A percentile compares a stretch with the other conserved stretches of the same genome.
Conservation (phyloP, 2,797 vertebrate genomes). For the Helarctos malayanus region DNA sequence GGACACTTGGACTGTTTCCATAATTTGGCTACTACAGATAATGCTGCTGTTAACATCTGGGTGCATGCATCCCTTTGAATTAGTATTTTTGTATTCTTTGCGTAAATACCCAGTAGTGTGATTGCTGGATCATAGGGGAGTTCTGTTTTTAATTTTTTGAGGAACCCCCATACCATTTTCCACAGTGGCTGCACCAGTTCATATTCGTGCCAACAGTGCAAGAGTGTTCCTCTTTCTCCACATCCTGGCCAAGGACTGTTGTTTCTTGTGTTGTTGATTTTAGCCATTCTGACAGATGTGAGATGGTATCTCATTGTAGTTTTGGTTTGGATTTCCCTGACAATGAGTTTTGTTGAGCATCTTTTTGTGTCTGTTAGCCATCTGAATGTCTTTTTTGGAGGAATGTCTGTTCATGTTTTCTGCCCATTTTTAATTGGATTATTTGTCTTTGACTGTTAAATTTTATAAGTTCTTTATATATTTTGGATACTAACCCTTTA, state of each 20-base stretch:
- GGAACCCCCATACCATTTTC: not conserved
- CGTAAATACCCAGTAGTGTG: not conserved
- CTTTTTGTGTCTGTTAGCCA: not conserved
- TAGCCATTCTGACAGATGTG: not conserved
- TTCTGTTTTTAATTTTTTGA: not conserved
- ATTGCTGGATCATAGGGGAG: not conserved
- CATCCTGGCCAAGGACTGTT: not conserved
- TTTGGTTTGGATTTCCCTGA: not conserved
- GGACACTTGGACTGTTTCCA: not conserved
- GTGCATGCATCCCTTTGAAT: not conserved
- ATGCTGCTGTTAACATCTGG: not conserved
- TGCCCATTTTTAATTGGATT: not conserved
- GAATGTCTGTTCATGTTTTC: not conserved
- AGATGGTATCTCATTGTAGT: not conserved
- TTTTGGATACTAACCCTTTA: not conserved
- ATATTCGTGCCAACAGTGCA: not conserved
- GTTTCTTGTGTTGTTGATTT: not conserved
- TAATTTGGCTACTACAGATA: not conserved
- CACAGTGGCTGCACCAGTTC: not conserved
- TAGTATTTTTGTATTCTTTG: not conserved
- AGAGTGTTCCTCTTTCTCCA: not conserved
- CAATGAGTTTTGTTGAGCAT: not conserved
- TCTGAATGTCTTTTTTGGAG: not conserved
- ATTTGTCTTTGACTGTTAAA: not conserved
- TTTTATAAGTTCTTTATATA: not conserved